These are phyloP conservation scores for Mionectes olivaceus DNA, from an alignment of 2,797 vertebrate species.

Conservation along the genomic window DNA sequence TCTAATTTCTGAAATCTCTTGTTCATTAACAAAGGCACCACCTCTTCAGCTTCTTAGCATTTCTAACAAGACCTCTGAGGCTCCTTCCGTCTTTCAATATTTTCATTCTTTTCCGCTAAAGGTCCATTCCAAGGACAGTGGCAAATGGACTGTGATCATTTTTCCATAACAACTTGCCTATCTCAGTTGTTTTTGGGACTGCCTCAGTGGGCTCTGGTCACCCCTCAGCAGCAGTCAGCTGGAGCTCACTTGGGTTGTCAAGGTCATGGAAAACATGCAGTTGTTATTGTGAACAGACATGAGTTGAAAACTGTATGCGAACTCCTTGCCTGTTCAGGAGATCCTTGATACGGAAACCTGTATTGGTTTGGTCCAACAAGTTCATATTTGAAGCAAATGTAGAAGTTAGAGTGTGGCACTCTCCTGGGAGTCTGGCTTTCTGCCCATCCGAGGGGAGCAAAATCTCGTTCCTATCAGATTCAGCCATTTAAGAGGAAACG, in stretches of 20 bases:
- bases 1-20: conserved; percentile 22
- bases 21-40: background rate
- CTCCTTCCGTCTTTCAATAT: background rate
- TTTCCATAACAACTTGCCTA: background rate
- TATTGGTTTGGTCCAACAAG: background rate
- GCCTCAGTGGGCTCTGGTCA: background rate
- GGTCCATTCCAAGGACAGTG: background rate
- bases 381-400: background rate
- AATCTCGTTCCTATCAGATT: background rate
- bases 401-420: background rate
- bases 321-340: background rate
- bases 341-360: background rate
- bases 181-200: background rate
- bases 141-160: background rate
- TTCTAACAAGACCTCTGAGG: background rate
- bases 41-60: background rate
- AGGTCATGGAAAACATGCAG: background rate
- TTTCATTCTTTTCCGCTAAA: background rate
- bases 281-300: background rate
- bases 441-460: background rate
- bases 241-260: background rate
- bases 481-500: background rate
- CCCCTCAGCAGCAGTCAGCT: background rate
- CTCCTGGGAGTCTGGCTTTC: background rate
- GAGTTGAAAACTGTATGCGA: background rate